Evolutionary conservation across 2,113 vertebrate species (phyloP).

Genomic region (Anthoscopus minutus): DNA sequence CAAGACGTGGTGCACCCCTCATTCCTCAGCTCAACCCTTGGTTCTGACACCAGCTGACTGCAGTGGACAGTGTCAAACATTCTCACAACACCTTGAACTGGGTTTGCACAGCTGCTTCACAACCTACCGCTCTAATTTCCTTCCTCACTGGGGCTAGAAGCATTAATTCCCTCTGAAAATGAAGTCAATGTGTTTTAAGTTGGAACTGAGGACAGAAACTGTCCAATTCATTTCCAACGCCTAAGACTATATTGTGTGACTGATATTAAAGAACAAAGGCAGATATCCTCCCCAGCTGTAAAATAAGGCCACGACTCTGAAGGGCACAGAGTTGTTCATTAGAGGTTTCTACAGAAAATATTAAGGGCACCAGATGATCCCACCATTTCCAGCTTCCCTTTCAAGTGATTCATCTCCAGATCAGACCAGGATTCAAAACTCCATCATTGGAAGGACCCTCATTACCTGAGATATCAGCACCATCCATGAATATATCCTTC

Average conservation of each 20-base stretch:
- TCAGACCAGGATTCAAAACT: conserved; percentile 42
- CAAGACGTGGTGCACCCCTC: not conserved
- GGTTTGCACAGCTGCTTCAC: not conserved
- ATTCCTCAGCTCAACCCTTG: not conserved
- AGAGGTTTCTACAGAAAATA: conserved; percentile 33
- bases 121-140: not conserved
- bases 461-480: conserved; percentile 45
- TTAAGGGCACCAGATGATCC: conserved; percentile 11
- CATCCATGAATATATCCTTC: conserved; percentile 43
- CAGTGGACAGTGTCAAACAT: not conserved
- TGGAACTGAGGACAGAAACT: not conserved
- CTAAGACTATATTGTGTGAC: not conserved
- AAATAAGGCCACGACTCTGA: conserved; percentile 35
- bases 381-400: conserved; percentile 30
- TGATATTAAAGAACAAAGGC: conserved; percentile 23
- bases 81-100: not conserved
- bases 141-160: not conserved
- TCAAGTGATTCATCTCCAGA: conserved; percentile 44
- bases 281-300: conserved; percentile 35
- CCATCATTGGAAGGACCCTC: conserved; percentile 5
- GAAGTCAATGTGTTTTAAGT: not conserved
- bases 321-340: not conserved
- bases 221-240: not conserved
- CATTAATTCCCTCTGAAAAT: conserved; percentile 4
- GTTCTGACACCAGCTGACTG: not conserved